phyloP scores from a whole-genome alignment of 2,888 invertebrate species.

The Cephus pygmeus region DNA sequence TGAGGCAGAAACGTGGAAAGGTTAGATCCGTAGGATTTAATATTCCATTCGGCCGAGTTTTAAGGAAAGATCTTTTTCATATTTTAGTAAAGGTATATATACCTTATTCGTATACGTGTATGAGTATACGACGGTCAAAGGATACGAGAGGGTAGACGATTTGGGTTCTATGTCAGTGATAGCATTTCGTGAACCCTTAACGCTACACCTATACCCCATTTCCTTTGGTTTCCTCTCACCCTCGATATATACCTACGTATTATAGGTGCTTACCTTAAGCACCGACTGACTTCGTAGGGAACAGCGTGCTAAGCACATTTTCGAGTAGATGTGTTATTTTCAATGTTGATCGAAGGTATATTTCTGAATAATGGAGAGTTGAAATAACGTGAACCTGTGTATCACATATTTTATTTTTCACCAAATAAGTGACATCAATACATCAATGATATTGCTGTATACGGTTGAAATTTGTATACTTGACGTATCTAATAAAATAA shows the following conservation, averaged over 20 bases:
- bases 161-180: neutral
- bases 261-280: neutral
- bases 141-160: neutral
- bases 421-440: no score
- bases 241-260: neutral
- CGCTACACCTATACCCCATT: neutral
- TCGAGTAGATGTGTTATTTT: slow-evolving; percentile 10
- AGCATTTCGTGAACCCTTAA: neutral
- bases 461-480: neutral
- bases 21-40: slow-evolving; percentile 2
- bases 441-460: neutral
- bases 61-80: slow-evolving; percentile 7
- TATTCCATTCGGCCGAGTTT: slow-evolving; percentile 3
- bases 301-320: slow-evolving; percentile 4
- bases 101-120: neutral
- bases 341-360: slow-evolving; percentile 12
- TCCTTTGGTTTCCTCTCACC: neutral
- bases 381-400: neutral
- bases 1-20: neutral
- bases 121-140: neutral
- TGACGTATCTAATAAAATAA: neutral
- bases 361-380: neutral
- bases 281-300: neutral
- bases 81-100: neutral
- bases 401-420: no score